These are phyloP conservation scores for Phylloscopus collybita DNA, from an alignment of 2,797 vertebrate genomes.

Conservation along the genomic window DNA sequence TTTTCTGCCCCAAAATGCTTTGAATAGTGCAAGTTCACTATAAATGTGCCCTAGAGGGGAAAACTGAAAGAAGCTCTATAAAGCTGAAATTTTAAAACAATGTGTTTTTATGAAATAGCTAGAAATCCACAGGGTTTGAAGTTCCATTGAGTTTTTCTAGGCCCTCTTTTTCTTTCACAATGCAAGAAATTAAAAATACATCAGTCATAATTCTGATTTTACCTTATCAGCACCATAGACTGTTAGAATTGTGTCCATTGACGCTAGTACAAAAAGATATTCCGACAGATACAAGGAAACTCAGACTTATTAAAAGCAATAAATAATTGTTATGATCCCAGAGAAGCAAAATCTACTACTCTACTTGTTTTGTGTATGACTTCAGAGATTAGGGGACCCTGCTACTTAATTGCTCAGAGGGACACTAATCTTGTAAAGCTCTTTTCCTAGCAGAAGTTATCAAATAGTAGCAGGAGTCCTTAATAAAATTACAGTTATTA, in stretches of 20 bases:
- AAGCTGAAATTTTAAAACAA: not conserved
- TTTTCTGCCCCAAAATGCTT: not conserved
- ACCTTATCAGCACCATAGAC: not conserved
- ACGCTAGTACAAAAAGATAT: not conserved
- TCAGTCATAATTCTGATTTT: not conserved
- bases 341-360: conserved; percentile 47
- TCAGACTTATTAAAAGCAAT: conserved; percentile 81
- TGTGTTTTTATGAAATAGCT: not conserved
- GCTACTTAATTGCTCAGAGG: conserved; percentile 77
- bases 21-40: not conserved
- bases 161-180: not conserved
- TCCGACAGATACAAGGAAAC: conserved; percentile 50
- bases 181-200: not conserved
- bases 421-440: conserved; percentile 59
- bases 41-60: not conserved
- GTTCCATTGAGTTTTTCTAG: not conserved
- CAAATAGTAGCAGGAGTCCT: conserved; percentile 53
- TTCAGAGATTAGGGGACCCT: conserved; percentile 71
- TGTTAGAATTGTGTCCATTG: not conserved
- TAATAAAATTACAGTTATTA: conserved; percentile 41
- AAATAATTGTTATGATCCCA: conserved; percentile 76
- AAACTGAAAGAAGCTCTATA: not conserved
- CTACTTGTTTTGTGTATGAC: conserved; percentile 71
- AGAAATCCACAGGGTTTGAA: not conserved
- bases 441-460: conserved; percentile 63